Base-by-base conservation (phyloP, 1,140 invertebrate species). In the Saccostrea cuccullata region DNA sequence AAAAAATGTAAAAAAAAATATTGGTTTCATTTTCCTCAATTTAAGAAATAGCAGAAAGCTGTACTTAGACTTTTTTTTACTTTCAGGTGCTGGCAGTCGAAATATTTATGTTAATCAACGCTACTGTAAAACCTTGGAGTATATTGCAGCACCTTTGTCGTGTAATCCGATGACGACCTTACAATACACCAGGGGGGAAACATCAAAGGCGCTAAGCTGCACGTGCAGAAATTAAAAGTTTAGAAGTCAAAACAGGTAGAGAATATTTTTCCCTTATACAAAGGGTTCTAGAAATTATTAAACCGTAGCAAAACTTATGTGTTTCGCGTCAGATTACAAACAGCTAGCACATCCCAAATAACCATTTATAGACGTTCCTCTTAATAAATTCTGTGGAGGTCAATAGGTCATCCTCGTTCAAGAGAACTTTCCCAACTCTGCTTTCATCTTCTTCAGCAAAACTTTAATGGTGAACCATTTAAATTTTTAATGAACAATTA, bases 221-320 rank as follows among this genome's bases (percentile, higher is more conserved):
- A 64, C 58, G 58, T 64, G 58, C 58, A 2, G n/a, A 17, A 20
- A 64, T 64, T 5, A 64, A 64, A 64, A 17, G 58, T 64, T 17
- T 20, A 64, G 17, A 64, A 64, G 17, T 64, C n/a, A n/a, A 64
- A 20, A 6, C 58, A 64, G 5, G 17, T 17, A 64, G 6, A 17
- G 58, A 64, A 64, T 64, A 64, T 20, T 64, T 64, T 20, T 17
- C 17, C 58, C 58, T 20, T 64, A 64, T 6, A 64, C 5, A n/a
- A 64, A n/a, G n/a, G 58, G 15, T 20, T 64, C n/a, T 17, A n/a
- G n/a, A 64, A 64, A n/a, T 64, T 64, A 6, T 64, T 64, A 64
- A 64, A 64, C 58, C 58, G 58, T 64, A 64, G n/a, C 58, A 64
- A 47, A 64, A 64, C 58, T 64, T n/a, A 64, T 64, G 58, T 64